Conservation (phyloP, 2,113 vertebrate genomes). For the Psittacula cyanocephala region DNA sequence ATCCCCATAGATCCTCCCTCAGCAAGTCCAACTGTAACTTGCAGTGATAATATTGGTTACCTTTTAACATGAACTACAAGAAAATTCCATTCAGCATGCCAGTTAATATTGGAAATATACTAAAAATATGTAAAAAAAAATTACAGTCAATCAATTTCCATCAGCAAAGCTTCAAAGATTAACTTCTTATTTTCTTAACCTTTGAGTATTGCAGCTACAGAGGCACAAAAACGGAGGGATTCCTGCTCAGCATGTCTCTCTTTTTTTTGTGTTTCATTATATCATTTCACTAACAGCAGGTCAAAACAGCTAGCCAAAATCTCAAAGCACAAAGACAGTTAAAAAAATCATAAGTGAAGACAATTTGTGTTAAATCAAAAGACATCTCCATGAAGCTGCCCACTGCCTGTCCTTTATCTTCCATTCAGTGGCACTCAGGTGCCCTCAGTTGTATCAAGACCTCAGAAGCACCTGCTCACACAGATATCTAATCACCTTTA, state of each 20-base stretch:
- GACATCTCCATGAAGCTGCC: neutral
- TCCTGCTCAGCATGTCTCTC: neutral
- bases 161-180: neutral
- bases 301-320: neutral
- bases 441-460: neutral
- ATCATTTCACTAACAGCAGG: neutral
- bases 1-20: neutral
- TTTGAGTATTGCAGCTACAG: neutral
- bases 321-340: neutral
- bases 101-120: neutral
- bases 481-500: neutral
- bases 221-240: neutral
- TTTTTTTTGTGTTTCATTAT: neutral
- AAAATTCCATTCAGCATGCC: neutral
- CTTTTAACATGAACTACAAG: neutral
- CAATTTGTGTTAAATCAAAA: neutral
- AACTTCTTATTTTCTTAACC: neutral
- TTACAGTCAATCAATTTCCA: neutral
- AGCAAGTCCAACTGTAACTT: neutral
- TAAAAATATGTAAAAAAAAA: neutral
- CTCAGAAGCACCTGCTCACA: neutral
- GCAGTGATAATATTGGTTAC: neutral
- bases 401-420: neutral
- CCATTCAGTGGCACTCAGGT: neutral
- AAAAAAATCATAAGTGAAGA: neutral